Base-by-base conservation (phyloP, 2,888 invertebrate species). In the Atethmia centrago region DNA sequence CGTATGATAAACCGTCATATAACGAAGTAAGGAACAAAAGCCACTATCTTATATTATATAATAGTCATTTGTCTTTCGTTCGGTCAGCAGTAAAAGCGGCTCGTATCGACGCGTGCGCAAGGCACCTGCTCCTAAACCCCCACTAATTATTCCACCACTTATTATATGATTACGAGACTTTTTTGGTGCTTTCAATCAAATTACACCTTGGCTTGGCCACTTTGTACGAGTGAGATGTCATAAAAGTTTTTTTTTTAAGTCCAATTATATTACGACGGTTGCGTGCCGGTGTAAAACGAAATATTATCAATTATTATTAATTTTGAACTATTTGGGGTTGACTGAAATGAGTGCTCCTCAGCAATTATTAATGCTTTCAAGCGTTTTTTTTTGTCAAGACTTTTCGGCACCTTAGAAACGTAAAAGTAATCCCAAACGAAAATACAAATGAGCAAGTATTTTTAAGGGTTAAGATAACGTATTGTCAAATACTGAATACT, bases 171-270 rank as follows among this genome's bases (percentile, higher is more conserved):
- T 95, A 96, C 95, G 94, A 93, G 93, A 95, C 93, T 95, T 96
- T 96, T 96, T 96, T 96, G 95, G 95, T 95, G 95, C 96, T 96
- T 95, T 96, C 96, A 96, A 96, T 96, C 96, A 95, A 96, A 96
- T 96, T 96, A 96, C 96, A 96, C 96, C 95, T 96, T 96, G 93
- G 93, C 89, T 88, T 85, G 92, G 91, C 92, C 93, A 94, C 93
- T 95, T 94, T 90, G 93, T 92, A 92, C 82, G 93, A 96, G 94
- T 96, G 93, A 96, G 96, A 96, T 96, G 96, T 96, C 96, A 95
- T 95, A 95, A 95, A 94, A 19, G 84, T 90, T 93, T 94, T 95
- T 95, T 94, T 92, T 90, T 86, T 82, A 16, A 85, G 68, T 80
- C 82, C 85, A 88, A 88, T 93, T 91, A 92, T 90, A 82, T 82